Base-by-base conservation (phyloP, 2,888 invertebrate genomes). In the Rhimphoctona megacephalus region DNA sequence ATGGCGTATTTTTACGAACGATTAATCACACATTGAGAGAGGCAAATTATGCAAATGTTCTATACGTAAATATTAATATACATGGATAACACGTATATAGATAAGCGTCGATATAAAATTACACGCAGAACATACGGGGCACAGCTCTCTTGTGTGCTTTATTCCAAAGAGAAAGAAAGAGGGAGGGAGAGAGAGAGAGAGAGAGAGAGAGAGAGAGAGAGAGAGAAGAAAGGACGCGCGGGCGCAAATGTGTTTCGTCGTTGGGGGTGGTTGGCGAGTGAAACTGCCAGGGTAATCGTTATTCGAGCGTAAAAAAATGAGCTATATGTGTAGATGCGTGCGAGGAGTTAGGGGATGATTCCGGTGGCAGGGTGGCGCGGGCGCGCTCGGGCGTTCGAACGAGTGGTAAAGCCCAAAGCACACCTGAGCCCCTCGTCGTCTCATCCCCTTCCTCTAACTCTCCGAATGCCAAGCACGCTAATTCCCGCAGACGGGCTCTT, bases 401-500 rank as follows among this genome's bases (percentile, higher is more conserved):
- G 73, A 85, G 86, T 73, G 73, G 33, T 43, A 81, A 78, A 86
- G 39, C 81, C 81, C 61, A 89, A 88, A 89, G 89, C 88, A 88
- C 92, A 93, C 93, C 92, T 92, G 92, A 93, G 92, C 86, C 91
- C 19, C 33, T 36, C 90, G n/a, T 19, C 54, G 57, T 1, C 81
- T 72, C 66, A 66, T 79, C 88, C 87, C 81, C 39, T 46, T 46
- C 5, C 57, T 61, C 61, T 22, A 14, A 25, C 73, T n/a, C 39
- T 73, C 84, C 85, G 85, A 88, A 90, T 88, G 87, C 88, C 85
- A 88, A 89, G 89, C 90, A 90, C 86, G 90, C 90, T 92, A 92
- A 92, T 92, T 92, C 90, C 89, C 90, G 87, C 90, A 90, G 91
- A 91, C 89, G 88, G 83, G 89, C 83, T 80, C 90, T 91, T 92